Base-by-base conservation (phyloP, 2,113 vertebrate genomes). In the Electrona antarctica region DNA sequence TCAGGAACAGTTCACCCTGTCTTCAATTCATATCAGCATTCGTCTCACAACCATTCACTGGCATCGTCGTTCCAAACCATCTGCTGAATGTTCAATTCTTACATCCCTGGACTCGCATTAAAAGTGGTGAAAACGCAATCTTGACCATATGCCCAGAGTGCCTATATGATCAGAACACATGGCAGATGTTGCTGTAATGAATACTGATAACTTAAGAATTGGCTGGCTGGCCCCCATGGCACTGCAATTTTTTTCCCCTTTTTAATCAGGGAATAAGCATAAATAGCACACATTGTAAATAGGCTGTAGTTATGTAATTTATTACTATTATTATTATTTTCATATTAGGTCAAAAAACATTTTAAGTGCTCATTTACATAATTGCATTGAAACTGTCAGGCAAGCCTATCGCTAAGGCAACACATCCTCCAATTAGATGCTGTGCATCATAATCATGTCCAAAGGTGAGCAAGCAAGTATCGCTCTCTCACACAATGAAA, bases 1-100 rank as follows among this genome's bases (percentile, higher is more conserved):
- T 7, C 12, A n/a, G 45, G 67, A 65, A 69, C 73, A 69, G 60
- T 82, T 75, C 3, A 74, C 84, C 61, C 78, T 56, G 51, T 65
- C 58, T 68, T 68, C 2, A 7, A 55, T n/a, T 8, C 69, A 70
- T 77, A 80, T 83, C 67, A 84, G 58, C 28, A 79, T 85, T 83
- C 80, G 14, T 77, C 71, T 76, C 69, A 60, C 62, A 76, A 66
- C 57, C 76, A 55, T 67, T 51, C 60, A 14, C 49, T 63, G 74
- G 71, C 61, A 50, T 72, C 72, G 71, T 63, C 79, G 73, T 75
- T 41, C 84, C 74, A 89, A 85, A 84, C 76, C 88, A 90, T 90
- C 86, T 89, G 89, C 71, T 78, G 57, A 54, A 82, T 71, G 68
- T 85, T 87, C 70, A 78, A 71, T 77, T 79, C 61, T 73, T 67